Evolutionary conservation across 2,888 invertebrate species (phyloP), one percentile per base, ranked within the genome.

Genomic region (Belgica antarctica): DNA sequence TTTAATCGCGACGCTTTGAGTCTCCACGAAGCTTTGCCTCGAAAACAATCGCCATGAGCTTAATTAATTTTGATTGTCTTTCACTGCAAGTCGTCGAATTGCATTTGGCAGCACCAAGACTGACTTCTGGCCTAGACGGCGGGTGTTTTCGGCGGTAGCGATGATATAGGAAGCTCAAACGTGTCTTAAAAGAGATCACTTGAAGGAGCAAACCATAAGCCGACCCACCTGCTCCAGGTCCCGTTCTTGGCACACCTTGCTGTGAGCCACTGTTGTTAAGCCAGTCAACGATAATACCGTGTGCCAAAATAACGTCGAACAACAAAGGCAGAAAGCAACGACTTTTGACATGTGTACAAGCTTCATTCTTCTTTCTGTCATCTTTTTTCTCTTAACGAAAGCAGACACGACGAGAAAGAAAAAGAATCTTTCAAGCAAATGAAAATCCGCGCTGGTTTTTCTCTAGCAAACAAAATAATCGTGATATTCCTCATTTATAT

Each of bases 261-360:
- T n/a, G n/a, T n/a, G n/a, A n/a, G n/a, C n/a, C n/a, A n/a, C n/a
- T n/a, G n/a, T n/a, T n/a, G n/a, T n/a, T n/a, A n/a, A n/a, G n/a
- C n/a, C n/a, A n/a, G n/a, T n/a, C n/a, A n/a, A 31, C 34, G 34
- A 31, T 31, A 31, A 12, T 31, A 31, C 34, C 34, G 5, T 31
- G 34, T 31, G 5, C 34, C 7, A 31, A 31, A 31, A 31, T 5
- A 31, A 31, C 12, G 34, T 8, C 34, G 12, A 31, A 31, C 5
- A 31, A 31, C 34, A 12, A 46, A 12, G 46, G 5, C 46, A 46
- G 22, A n/a, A n/a, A n/a, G 24, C 5, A 57, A 15, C 19, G 57
- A 31, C 8, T 57, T 57, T 57, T 57, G 57, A 57, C 57, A 57
- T 57, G 57, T 57, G 57, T 57, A 57, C 57, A 57, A 57, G 5